A percentile compares a stretch with the other conserved stretches of the same genome.
Evolutionary conservation across 2,113 vertebrate species (phyloP).

Genomic region (Labeo catla): DNA sequence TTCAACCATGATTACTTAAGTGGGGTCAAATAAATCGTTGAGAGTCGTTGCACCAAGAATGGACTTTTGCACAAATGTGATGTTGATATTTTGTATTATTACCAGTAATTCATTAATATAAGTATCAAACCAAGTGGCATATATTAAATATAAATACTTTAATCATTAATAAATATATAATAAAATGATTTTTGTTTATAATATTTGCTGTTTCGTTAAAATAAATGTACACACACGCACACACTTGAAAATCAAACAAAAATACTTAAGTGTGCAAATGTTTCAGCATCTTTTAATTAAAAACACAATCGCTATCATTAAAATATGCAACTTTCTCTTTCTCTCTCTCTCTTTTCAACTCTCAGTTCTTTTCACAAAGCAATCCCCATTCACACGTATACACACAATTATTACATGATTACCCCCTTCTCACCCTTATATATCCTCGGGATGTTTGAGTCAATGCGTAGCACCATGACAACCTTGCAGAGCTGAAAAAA

Average conservation of each 20-base stretch:
- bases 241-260: conserved; percentile 37
- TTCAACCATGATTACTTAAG: not conserved
- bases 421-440: conserved; percentile 7
- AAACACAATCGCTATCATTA: conserved; percentile 76
- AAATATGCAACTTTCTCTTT: conserved; percentile 71
- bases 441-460: conserved; percentile 58
- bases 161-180: no score
- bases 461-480: conserved; percentile 59
- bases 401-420: not conserved
- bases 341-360: conserved; percentile 15
- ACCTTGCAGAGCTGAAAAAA: not conserved
- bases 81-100: not conserved
- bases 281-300: conserved; percentile 70
- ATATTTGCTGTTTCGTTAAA: no score
- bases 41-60: not conserved
- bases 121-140: not conserved
- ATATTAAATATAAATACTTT: not conserved
- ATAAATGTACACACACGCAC: no score
- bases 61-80: no score
- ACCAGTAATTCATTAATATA: not conserved
- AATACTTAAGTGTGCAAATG: conserved; percentile 66
- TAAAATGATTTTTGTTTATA: no score
- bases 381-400: not conserved
- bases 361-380: not conserved
- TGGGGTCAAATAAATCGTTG: not conserved